phyloP scores from a whole-genome alignment of 2,797 vertebrate genomes.

The Ambastaia sidthimunki region DNA sequence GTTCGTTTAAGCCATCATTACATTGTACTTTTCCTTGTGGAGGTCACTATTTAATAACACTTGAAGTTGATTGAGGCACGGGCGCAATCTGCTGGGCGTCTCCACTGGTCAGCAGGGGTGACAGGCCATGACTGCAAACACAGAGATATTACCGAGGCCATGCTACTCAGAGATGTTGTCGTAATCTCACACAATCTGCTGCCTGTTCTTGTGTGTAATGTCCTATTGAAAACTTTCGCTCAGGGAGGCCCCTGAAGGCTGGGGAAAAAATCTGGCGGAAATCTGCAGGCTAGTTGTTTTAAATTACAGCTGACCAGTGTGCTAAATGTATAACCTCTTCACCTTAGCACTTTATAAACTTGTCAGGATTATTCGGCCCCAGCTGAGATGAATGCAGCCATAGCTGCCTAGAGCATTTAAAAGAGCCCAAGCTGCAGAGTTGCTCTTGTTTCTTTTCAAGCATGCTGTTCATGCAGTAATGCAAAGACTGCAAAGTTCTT shows the following conservation, averaged over 20 bases:
- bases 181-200: conserved; percentile 91
- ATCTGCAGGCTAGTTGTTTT: conserved; percentile 75
- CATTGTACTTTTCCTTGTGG: conserved; percentile 84
- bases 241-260: conserved; percentile 62
- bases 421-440: conserved; percentile 52
- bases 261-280: conserved; percentile 55
- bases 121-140: conserved; percentile 88
- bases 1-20: conserved; percentile 92
- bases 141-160: conserved; percentile 80
- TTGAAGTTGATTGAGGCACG: conserved; percentile 84
- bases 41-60: conserved; percentile 86
- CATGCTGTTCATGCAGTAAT: conserved; percentile 10
- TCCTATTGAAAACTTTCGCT: conserved; percentile 79
- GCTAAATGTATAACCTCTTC: conserved; percentile 77
- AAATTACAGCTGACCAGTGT: conserved; percentile 75
- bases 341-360: conserved; percentile 73
- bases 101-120: conserved; percentile 84
- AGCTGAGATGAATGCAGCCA: conserved; percentile 53
- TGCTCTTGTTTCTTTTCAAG: conserved; percentile 8
- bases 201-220: conserved; percentile 90
- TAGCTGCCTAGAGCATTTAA: conserved; percentile 40
- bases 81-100: conserved; percentile 36
- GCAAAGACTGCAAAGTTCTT: neutral
- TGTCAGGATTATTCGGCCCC: conserved; percentile 64
- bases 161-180: conserved; percentile 86